Evolutionary conservation across 2,113 vertebrate genomes (phyloP).

Genomic region (Oryzias celebensis): DNA sequence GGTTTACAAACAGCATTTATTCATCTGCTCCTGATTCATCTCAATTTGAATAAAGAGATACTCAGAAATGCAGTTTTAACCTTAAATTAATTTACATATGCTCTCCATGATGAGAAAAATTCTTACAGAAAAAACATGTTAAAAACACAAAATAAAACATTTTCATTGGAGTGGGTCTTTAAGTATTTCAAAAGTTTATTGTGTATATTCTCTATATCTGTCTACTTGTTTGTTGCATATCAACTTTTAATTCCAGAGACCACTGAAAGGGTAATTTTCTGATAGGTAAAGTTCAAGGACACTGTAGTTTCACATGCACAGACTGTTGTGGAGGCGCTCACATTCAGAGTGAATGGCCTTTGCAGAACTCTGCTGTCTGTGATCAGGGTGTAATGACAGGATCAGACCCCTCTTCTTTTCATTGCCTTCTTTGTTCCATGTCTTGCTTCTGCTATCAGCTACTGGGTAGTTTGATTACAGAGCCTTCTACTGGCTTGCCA

Average conservation of each 20-base stretch:
- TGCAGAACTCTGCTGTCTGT: slow-evolving; percentile 40
- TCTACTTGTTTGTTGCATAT: too few relatives aligned
- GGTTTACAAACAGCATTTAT: too few relatives aligned
- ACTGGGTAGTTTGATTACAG: slow-evolving; percentile 66
- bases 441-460: slow-evolving; percentile 60
- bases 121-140: too few relatives aligned
- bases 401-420: slow-evolving; percentile 51
- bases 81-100: too few relatives aligned
- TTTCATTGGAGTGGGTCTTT: too few relatives aligned
- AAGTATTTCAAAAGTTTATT: too few relatives aligned
- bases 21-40: too few relatives aligned
- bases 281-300: slow-evolving; percentile 5
- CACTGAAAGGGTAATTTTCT: neutral
- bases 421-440: slow-evolving; percentile 62
- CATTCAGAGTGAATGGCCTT: slow-evolving; percentile 28
- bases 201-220: too few relatives aligned
- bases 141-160: too few relatives aligned
- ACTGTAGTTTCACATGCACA: slow-evolving; percentile 1
- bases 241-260: neutral
- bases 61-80: too few relatives aligned
- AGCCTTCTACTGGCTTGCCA: slow-evolving; percentile 52
- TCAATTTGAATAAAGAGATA: too few relatives aligned
- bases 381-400: slow-evolving; percentile 54
- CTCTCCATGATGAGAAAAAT: too few relatives aligned
- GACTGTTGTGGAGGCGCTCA: slow-evolving; percentile 13